Base-by-base conservation (phyloP, 2,888 invertebrate species). In the Tubulanus polymorphus region DNA sequence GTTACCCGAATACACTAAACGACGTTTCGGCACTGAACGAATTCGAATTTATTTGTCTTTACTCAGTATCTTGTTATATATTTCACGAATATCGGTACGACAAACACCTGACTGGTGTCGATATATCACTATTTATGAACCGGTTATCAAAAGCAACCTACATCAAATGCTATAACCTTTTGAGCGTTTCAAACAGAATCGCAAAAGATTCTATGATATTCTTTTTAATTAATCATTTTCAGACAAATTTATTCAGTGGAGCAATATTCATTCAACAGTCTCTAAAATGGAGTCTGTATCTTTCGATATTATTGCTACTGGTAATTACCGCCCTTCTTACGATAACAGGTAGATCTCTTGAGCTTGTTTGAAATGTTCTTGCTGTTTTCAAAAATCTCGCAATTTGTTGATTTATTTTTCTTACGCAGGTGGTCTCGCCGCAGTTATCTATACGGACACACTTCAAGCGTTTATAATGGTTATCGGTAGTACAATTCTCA, bases 221-320 rank as follows among this genome's bases (percentile, higher is more conserved):
- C n/a, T n/a, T n/a, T n/a, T n/a, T n/a, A n/a, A n/a, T n/a, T n/a
- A n/a, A n/a, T n/a, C n/a, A 25, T 32, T 62, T 63, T 2, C 63
- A 76, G 76, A 71, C 69, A 15, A 74, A 75, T 65, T 68, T 83
- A 49, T 83, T 79, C 65, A 81, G 83, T 23, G 83, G 83, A 10
- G 82, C 82, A 2, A 72, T 83, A 25, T 83, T 83, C 68, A 81
- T 83, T 54, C 79, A 81, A 56, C 78, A 81, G 55, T 71, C 82
- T 6, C 63, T 83, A 35, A 75, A 80, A 28, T 75, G 76, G 71
- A 79, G 81, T 51, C 63, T 83, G 37, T 83, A 83, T 63, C 61
- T 73, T 18, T 75, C 82, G 35, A 78, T 82, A 18, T 58, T 78
- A 12, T 69, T 81, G 29, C 73, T 83, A 2, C 66, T 83, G 48